phyloP scores from a whole-genome alignment of 2,113 vertebrate genomes.

The Heliornis fulica region DNA sequence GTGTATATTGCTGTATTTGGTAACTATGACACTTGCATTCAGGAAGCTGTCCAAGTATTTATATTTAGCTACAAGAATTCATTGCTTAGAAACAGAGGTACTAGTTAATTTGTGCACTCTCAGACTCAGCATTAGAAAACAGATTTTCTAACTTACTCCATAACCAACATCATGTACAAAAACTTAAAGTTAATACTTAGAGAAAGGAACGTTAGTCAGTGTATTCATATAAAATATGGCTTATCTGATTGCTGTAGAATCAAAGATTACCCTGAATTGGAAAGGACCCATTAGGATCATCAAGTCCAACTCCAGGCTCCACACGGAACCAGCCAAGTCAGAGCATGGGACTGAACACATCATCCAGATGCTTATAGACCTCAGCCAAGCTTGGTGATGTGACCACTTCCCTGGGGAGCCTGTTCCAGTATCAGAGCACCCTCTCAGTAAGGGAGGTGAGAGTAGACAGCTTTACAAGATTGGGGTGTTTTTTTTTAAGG shows the following conservation, averaged over 20 bases:
- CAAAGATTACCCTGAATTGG: too few species aligned
- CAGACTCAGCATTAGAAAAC: background rate
- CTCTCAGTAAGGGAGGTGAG: too few species aligned
- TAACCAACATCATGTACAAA: background rate
- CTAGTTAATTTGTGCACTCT: background rate
- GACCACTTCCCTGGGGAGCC: too few species aligned
- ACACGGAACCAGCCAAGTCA: too few species aligned
- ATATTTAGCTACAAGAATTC: background rate
- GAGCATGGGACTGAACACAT: too few species aligned
- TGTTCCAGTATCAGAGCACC: too few species aligned
- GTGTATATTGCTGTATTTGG: background rate
- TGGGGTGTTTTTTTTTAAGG: background rate
- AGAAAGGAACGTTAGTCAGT: background rate
- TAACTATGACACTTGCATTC: background rate
- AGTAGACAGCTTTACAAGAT: too few species aligned
- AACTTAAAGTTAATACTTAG: background rate
- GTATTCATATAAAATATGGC: accelerated
- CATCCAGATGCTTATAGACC: too few species aligned
- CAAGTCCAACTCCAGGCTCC: too few species aligned
- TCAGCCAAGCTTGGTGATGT: too few species aligned
- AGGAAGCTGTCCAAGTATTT: background rate
- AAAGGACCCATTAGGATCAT: too few species aligned
- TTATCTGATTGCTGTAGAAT: too few species aligned
- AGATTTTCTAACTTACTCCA: background rate
- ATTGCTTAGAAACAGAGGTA: background rate